Base-by-base conservation (phyloP, 2,888 invertebrate species). In the Aethes cnicana region DNA sequence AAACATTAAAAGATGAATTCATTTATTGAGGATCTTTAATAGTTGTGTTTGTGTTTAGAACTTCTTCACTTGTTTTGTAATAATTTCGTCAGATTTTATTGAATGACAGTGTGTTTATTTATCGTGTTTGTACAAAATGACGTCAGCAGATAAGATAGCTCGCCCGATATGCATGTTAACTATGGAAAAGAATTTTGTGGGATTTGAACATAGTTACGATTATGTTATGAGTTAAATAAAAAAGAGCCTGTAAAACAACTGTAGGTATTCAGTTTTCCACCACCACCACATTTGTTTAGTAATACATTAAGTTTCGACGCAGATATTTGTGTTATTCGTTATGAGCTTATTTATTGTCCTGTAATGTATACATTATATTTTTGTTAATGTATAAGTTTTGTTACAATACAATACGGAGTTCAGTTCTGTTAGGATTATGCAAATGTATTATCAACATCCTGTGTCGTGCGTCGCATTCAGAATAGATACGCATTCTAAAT, bases 391-490 rank as follows among this genome's bases (percentile, higher is more conserved):
- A 12, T 14, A 12, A 6, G 12, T 21, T 36, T 5, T 32, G 21
- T 33, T 26, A 47, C 28, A 16, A 33, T 16, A 43, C 28, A 41
- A 36, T 43, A 41, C 28, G 17, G 32, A 59, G 55, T 33, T 42
- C 56, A 64, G 62, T 61, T 60, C 59, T 68, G 65, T 69, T 72
- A 66, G 66, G 66, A 69, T 68, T 79, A 83, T 82, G 81, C 77
- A 77, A 83, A 83, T 81, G 73, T 72, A 68, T 79, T 84, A 83
- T 84, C 81, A 77, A 80, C 79, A 78, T 84, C 84, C 84, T 82
- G 83, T 63, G 68, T 65, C 75, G 80, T 76, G 81, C 61, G 64
- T 69, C 62, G 78, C 72, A 81, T 84, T 75, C 72, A 60, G 72
- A 83, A 76, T 71, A 66, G 63, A 62, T 64, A 63, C 61, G 61